Conservation (phyloP, 2,888 invertebrate species). For the Drosophila flavopinicola region DNA sequence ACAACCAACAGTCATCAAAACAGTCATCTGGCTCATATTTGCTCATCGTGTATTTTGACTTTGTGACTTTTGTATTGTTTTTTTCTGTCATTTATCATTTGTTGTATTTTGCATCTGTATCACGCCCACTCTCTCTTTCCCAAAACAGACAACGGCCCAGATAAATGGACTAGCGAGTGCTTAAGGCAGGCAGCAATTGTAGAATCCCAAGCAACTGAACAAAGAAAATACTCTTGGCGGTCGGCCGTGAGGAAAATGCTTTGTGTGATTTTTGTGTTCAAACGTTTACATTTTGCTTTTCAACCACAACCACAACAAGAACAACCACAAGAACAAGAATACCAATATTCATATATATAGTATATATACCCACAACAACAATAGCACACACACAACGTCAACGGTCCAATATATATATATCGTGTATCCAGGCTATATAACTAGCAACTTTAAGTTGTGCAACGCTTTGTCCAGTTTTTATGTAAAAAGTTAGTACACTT, state of each 20-base stretch:
- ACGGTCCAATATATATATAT: constrained; percentile 40
- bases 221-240: constrained; percentile 65
- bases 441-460: constrained; percentile 75
- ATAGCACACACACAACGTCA: constrained; percentile 39
- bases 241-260: constrained; percentile 67
- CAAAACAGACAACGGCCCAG: constrained; percentile 84
- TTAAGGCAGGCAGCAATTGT: constrained; percentile 49
- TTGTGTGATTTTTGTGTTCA: constrained; percentile 81
- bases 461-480: constrained; percentile 71
- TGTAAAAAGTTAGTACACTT: constrained; percentile 77
- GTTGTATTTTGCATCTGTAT: constrained; percentile 64
- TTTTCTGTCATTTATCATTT: constrained; percentile 40
- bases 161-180: constrained; percentile 81
- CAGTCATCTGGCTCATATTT: constrained; percentile 52
- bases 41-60: constrained; percentile 49
- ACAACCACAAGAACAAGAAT: constrained; percentile 15
- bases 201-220: constrained; percentile 77
- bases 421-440: constrained; percentile 44
- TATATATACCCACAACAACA: constrained; percentile 18
- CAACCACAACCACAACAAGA: constrained; percentile 24
- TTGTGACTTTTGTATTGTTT: constrained; percentile 55
- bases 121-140: constrained; percentile 53
- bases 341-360: constrained; percentile 22
- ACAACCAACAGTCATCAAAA: constrained; percentile 30
- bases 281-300: constrained; percentile 74